phyloP scores from a whole-genome alignment of 2,113 vertebrate genomes.

The Clinocottus analis region DNA sequence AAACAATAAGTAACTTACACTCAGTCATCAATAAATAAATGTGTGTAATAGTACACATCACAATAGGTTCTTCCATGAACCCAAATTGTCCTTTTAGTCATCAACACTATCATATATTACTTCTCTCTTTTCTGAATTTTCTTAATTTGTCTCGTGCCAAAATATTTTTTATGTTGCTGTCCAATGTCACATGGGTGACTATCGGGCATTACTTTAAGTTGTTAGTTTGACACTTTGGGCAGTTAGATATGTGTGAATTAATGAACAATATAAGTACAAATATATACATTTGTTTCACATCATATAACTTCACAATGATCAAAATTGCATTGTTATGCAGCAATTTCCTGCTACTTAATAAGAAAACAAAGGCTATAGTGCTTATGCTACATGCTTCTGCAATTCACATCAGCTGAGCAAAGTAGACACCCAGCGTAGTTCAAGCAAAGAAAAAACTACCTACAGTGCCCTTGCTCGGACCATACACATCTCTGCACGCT shows the following conservation, averaged over 20 bases:
- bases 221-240: neutral
- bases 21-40: neutral
- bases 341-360: neutral
- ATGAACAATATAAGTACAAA: neutral
- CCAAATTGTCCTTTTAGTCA: neutral
- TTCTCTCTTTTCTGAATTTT: neutral
- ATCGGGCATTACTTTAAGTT: too few species aligned
- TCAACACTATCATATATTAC: neutral
- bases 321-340: neutral
- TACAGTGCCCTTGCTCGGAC: neutral
- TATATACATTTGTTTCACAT: neutral
- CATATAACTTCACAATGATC: neutral
- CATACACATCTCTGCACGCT: neutral
- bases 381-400: neutral
- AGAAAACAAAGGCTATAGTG: neutral
- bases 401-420: neutral
- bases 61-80: neutral
- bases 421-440: neutral
- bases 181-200: neutral
- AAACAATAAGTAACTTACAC: slow-evolving; percentile 1
- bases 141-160: neutral
- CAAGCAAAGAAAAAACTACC: too few species aligned
- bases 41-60: neutral
- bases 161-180: neutral
- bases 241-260: neutral